Evolutionary conservation across 2,888 invertebrate genomes (phyloP), one percentile per base, ranked within the genome.

Genomic region (Junonia oenone): DNA sequence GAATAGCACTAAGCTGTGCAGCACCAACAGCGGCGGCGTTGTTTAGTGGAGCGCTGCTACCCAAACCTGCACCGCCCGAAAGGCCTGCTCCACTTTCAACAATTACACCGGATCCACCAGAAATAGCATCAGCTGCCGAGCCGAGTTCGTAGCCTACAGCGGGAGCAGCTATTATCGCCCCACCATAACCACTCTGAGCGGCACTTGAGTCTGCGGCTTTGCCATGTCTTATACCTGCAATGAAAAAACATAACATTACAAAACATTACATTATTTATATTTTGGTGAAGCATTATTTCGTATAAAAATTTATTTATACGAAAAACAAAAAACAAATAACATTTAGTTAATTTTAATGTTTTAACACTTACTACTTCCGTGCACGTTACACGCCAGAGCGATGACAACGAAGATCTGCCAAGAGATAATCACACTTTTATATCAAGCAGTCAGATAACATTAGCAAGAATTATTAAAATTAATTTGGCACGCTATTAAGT

Each of bases 391-490:
- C 73, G 81, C 84, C 66, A 81, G 73, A 63, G 85, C 86, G 78
- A 89, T 75, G 72, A 88, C 80, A 67, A 88, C 83, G 67, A 89
- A 69, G 72, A 88, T 79, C 89, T 89, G 81, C 6, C 48, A 57
- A 27, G 15, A 49, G 29, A 15, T 3, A 22, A 22, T 22, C 22
- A 22, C 22, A 22, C 22, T 22, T 22, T 22, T 22, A n/a, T n/a
- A n/a, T n/a, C n/a, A n/a, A n/a, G n/a, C n/a, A n/a, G n/a, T n/a
- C n/a, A n/a, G n/a, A n/a, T n/a, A n/a, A n/a, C n/a, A n/a, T n/a
- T n/a, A n/a, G n/a, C n/a, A n/a, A n/a, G n/a, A n/a, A n/a, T n/a
- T n/a, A n/a, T n/a, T n/a, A n/a, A n/a, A n/a, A n/a, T n/a, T n/a
- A n/a, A n/a, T n/a, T n/a, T n/a, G n/a, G n/a, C n/a, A n/a, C n/a